Conservation (phyloP, 2,797 vertebrate species). For the Thamnophis elegans region DNA sequence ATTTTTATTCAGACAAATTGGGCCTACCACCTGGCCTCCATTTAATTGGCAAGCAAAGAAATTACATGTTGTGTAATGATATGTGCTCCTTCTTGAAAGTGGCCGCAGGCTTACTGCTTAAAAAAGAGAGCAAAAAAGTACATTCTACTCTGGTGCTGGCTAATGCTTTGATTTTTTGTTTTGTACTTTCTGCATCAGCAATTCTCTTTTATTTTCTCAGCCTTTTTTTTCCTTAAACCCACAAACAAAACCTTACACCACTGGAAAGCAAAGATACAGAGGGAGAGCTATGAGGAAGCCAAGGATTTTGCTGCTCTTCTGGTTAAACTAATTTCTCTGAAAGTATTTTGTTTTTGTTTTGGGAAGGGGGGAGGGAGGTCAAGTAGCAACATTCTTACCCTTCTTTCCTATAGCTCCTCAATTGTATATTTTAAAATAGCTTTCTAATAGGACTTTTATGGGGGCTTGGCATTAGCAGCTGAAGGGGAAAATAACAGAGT, state of each 20-base stretch:
- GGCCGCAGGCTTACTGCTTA: slow-evolving; percentile 43
- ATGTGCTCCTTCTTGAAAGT: slow-evolving; percentile 53
- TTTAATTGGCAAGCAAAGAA: slow-evolving; percentile 57
- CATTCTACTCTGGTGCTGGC: background rate
- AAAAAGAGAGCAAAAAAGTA: background rate
- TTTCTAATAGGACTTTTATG: background rate
- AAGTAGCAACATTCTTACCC: background rate
- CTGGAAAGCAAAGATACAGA: slow-evolving; percentile 6
- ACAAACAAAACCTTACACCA: slow-evolving; percentile 7
- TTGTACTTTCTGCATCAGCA: background rate
- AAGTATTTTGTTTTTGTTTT: background rate
- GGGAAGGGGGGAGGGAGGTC: background rate
- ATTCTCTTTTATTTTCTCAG: slow-evolving; percentile 13
- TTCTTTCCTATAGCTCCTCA: background rate
- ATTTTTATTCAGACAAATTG: slow-evolving; percentile 47
- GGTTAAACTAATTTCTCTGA: slow-evolving; percentile 20
- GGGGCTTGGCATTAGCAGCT: background rate
- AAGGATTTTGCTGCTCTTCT: slow-evolving; percentile 14
- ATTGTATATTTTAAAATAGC: slow-evolving; percentile 8
- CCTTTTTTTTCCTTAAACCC: background rate
- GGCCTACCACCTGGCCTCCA: slow-evolving; percentile 42
- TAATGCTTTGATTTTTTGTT: background rate
- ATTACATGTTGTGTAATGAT: slow-evolving; percentile 61
- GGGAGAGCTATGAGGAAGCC: background rate
- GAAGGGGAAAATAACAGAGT: background rate